These are phyloP conservation scores for Rhabdophis nuchalis DNA, from an alignment of 2,797 vertebrate species.

Conservation along the genomic window DNA sequence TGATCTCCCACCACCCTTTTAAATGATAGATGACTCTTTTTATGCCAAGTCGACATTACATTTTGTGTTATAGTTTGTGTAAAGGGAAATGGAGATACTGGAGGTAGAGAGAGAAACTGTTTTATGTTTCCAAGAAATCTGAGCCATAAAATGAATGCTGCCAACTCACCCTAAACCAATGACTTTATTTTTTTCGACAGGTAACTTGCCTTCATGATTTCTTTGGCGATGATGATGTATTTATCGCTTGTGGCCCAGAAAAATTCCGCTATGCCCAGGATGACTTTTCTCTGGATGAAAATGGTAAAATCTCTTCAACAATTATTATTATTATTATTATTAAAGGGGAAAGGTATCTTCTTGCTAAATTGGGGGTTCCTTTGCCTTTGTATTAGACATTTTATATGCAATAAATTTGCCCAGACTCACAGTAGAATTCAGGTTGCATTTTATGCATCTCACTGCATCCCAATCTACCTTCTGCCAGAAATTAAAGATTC, in stretches of 20 bases:
- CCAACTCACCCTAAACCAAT: constrained; percentile 35
- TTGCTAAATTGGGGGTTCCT: background rate
- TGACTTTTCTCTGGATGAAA: constrained; percentile 97
- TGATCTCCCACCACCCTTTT: background rate
- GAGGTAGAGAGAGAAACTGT: background rate
- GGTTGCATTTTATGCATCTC: background rate
- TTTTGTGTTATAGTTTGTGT: background rate
- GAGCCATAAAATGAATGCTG: background rate
- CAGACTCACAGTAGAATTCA: background rate
- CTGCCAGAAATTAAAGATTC: too few relatives aligned
- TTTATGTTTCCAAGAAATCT: constrained; percentile 7
- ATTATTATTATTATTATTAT: background rate
- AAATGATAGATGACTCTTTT: background rate
- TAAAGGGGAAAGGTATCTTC: background rate
- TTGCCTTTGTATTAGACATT: background rate
- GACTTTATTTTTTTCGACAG: constrained; percentile 70
- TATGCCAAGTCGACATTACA: background rate
- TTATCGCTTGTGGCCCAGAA: constrained; percentile 97
- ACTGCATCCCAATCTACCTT: background rate
- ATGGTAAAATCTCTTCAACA: constrained; percentile 74
- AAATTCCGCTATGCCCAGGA: constrained; percentile 98
- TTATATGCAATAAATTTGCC: background rate
- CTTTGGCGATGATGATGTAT: constrained; percentile 96
- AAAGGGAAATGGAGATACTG: accelerated
- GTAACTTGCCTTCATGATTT: constrained; percentile 98